Evolutionary conservation across 2,888 invertebrate species (phyloP).

Genomic region (Caenorhabditis sp.): DNA sequence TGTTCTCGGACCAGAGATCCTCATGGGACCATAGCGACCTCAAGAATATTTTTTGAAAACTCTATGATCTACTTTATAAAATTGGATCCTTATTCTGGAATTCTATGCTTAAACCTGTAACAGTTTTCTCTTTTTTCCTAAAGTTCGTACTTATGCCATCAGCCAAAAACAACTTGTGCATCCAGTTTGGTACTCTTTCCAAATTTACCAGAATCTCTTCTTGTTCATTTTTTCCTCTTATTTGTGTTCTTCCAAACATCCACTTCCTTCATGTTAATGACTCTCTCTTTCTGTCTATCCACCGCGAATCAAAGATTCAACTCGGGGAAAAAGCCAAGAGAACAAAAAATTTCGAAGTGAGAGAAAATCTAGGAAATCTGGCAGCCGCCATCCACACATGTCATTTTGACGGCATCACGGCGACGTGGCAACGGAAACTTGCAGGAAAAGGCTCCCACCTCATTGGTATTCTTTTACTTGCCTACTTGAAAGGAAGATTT

Average conservation of each 20-base stretch:
- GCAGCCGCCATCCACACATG: slow-evolving; percentile 28
- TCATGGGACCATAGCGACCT: too few relatives aligned
- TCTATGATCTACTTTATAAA: too few relatives aligned
- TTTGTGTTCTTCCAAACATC: not conserved
- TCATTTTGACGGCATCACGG: slow-evolving; percentile 51
- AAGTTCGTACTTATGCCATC: not conserved
- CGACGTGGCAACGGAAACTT: slow-evolving; percentile 55
- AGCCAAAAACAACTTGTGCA: slow-evolving; percentile 4
- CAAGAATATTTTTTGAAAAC: too few relatives aligned
- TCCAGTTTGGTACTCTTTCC: not conserved
- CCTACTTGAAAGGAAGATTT: not conserved
- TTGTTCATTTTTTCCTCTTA: not conserved
- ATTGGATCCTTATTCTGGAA: too few relatives aligned
- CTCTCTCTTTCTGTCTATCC: not conserved
- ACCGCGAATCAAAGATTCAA: slow-evolving; percentile 21
- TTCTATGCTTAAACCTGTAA: too few relatives aligned
- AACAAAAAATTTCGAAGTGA: not conserved
- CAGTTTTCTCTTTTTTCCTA: not conserved
- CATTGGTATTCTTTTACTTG: not conserved
- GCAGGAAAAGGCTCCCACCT: not conserved
- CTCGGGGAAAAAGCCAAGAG: not conserved
- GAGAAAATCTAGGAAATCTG: slow-evolving; percentile 35
- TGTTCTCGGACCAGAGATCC: too few relatives aligned
- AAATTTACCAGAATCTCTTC: slow-evolving; percentile 9
- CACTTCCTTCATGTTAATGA: slow-evolving; percentile 28